Base-by-base conservation (phyloP, 2,113 vertebrate genomes). In the Ochotona princeps region DNA sequence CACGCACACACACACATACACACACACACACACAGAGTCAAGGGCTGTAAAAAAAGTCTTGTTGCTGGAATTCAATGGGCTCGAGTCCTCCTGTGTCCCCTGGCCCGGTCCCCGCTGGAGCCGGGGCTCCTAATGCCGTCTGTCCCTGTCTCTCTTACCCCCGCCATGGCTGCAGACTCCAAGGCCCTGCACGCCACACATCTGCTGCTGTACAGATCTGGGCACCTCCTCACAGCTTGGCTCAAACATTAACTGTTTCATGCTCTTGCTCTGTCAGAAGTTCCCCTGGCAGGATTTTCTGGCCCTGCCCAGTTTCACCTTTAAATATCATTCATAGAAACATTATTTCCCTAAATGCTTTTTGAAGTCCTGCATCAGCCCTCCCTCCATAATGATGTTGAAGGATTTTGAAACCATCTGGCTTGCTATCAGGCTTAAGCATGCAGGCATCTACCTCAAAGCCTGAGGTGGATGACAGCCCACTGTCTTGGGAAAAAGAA, bases 321-420 rank as follows among this genome's bases (percentile, higher is more conserved):
- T 92, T 78, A 87, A 80, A 80, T 7, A 35, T 61, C 78, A 38
- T 73, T 4, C 32, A 81, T 72, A 60, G 79, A 93, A 94, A 54
- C 20, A 67, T n/a, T 66, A 67, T 72, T 69, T 85, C 60, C 81
- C 65, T 89, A 44, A 17, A 14, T 67, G 26, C 21, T 84, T 81
- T 63, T 84, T 30, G 35, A 57, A 92, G 57, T 73, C 57, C 61
- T 70, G 69, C 60, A 72, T 88, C 72, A 81, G n/a, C 63, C 23
- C 89, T 92, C 73, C 86, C 66, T 92, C 83, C 67, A 21, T 69
- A 26, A 49, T n/a, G 21, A 23, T 76, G 65, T 23, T 17, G 38
- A 49, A 7, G 15, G n/a, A 38, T 51, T 94, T 89, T 83, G 94
- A 88, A 96, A 78, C 57, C 30, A 78, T 80, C 32, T 57, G 28